Evolutionary conservation across 1,140 invertebrate species (phyloP).

Genomic region (Drosophila sproati): DNA sequence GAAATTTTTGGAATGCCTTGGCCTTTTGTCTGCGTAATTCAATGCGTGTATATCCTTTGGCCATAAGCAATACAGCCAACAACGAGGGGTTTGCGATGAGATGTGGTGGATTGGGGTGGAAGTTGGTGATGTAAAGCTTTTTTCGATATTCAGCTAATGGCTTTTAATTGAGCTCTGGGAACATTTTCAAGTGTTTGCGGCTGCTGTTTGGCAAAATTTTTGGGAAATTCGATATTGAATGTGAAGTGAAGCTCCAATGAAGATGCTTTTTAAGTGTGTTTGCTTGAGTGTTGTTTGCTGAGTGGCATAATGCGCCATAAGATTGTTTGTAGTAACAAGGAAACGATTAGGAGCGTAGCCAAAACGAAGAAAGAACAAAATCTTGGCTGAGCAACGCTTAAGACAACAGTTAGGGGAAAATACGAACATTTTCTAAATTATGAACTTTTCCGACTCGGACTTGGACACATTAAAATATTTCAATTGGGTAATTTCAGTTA

Average conservation of each 20-base stretch:
- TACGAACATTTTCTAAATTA: background rate
- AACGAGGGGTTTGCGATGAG: background rate
- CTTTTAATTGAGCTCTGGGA: constrained; percentile 81
- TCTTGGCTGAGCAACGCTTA: background rate
- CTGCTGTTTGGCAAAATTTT: constrained; percentile 63
- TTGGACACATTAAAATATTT: constrained; percentile 5
- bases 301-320: constrained; percentile 46
- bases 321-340: constrained; percentile 7
- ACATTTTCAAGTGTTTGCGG: constrained; percentile 80
- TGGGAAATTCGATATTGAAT: constrained; percentile 74
- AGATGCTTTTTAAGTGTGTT: constrained; percentile 10
- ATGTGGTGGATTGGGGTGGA: background rate
- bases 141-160: constrained; percentile 66
- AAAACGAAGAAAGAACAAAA: constrained; percentile 1
- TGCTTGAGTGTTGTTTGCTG: constrained; percentile 39
- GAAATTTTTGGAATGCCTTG: constrained; percentile 50
- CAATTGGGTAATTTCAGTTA: constrained; percentile 18
- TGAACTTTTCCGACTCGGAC: background rate
- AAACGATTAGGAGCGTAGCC: constrained; percentile 17
- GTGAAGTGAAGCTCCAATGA: constrained; percentile 59
- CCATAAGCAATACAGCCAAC: constrained; percentile 54
- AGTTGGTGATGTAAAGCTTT: constrained; percentile 10
- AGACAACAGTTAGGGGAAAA: background rate
- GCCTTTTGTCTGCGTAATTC: constrained; percentile 72
- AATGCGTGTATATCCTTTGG: constrained; percentile 80